Conservation (phyloP, 2,113 vertebrate species). For the Bungarus multicinctus region DNA sequence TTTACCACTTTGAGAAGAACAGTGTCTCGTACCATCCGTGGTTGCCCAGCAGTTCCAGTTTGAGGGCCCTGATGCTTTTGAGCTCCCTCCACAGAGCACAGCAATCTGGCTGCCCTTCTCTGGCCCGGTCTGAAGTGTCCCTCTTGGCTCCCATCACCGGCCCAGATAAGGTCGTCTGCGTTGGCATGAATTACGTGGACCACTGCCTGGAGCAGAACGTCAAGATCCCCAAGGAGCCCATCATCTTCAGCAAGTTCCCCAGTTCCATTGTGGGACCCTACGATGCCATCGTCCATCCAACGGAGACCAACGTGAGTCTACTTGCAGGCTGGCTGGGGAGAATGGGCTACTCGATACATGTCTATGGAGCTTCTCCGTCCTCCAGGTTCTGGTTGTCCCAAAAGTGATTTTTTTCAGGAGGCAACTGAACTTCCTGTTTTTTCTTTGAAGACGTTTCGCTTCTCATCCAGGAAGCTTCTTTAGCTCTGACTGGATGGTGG, state of each 20-base stretch:
- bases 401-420: too few species aligned
- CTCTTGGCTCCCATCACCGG: conserved; percentile 80
- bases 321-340: background rate
- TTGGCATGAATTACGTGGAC: conserved; percentile 92
- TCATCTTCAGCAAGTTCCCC: conserved; percentile 97
- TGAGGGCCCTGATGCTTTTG: background rate
- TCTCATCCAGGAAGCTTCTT: too few species aligned
- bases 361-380: too few species aligned
- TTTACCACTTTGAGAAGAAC: background rate
- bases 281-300: conserved; percentile 78
- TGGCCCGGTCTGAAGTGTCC: conserved; percentile 61
- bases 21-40: fast-evolving
- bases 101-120: conserved; percentile 63
- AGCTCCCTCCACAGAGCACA: conserved; percentile 68
- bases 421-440: too few species aligned
- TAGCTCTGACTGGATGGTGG: too few species aligned
- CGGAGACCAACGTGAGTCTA: conserved; percentile 74
- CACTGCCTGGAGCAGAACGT: conserved; percentile 89
- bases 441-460: too few species aligned
- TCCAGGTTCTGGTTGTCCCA: too few species aligned
- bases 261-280: conserved; percentile 86
- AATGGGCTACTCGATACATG: too few species aligned
- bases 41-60: fast-evolving
- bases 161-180: conserved; percentile 90
- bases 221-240: conserved; percentile 80